These are phyloP conservation scores for Netta rufina DNA, from an alignment of 2,797 vertebrate species.

Conservation along the genomic window DNA sequence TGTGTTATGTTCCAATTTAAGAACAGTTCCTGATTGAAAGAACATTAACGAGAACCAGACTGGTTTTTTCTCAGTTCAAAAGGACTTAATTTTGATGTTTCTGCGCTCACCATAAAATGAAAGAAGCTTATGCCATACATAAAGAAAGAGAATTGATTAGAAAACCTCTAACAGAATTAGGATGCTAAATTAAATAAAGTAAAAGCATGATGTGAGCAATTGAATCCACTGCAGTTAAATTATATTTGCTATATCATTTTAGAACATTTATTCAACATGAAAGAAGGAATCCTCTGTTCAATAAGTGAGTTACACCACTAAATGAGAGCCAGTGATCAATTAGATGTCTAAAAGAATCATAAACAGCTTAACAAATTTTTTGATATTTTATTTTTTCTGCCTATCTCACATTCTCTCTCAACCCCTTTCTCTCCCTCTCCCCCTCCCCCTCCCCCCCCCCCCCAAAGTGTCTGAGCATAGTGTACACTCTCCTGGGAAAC, in stretches of 20 bases:
- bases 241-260: constrained; percentile 5
- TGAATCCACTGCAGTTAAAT: constrained; percentile 25
- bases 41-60: neutral
- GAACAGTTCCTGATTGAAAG: neutral
- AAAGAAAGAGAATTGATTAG: constrained; percentile 3
- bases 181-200: constrained; percentile 1
- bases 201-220: neutral
- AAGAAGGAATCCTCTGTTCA: constrained; percentile 32
- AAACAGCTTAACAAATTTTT: constrained; percentile 63
- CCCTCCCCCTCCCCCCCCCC: too few relatives aligned
- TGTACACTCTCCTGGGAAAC: constrained; percentile 50
- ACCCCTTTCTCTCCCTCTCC: too few relatives aligned
- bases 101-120: neutral
- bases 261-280: constrained; percentile 10
- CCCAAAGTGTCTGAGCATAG: constrained; percentile 11
- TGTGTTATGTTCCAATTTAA: neutral
- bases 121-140: neutral
- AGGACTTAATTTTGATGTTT: neutral
- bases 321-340: constrained; percentile 36
- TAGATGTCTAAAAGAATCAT: constrained; percentile 53
- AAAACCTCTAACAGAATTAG: constrained; percentile 15
- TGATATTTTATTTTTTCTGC: constrained; percentile 43
- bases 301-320: neutral
- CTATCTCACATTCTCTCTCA: too few relatives aligned
- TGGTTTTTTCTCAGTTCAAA: neutral